Evolutionary conservation across 1,140 invertebrate species (phyloP).

Genomic region (Amyelois transitella): DNA sequence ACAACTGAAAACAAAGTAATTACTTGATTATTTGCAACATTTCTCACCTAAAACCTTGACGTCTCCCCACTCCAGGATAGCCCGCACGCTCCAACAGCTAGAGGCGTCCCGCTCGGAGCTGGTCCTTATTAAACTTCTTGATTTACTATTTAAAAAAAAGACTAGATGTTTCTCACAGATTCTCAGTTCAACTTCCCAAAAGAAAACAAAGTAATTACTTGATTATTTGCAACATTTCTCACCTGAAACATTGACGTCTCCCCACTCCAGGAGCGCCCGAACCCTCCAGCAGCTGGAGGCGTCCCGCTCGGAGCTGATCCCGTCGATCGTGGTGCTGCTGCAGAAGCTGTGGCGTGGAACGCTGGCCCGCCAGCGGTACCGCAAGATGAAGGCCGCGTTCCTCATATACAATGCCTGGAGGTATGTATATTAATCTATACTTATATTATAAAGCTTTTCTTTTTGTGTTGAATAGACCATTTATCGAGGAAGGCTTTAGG

Average conservation of each 20-base stretch:
- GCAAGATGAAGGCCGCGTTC: slow-evolving; percentile 89
- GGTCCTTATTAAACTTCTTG: no score
- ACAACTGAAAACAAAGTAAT: no score
- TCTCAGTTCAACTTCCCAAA: no score
- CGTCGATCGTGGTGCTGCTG: slow-evolving; percentile 91
- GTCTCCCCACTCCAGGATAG: slow-evolving; percentile 77
- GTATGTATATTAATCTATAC: slow-evolving; percentile 44
- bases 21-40: no score
- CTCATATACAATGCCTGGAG: slow-evolving; percentile 88
- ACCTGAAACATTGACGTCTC: not conserved
- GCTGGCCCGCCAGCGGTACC: slow-evolving; percentile 85
- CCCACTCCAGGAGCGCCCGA: slow-evolving; percentile 79
- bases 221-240: no score
- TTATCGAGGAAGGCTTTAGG: no score
- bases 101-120: slow-evolving; percentile 88
- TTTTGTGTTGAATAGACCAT: no score
- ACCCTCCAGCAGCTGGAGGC: slow-evolving; percentile 93
- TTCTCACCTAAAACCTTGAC: no score
- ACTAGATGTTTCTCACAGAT: no score
- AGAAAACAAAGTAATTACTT: no score
- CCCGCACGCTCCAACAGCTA: slow-evolving; percentile 90
- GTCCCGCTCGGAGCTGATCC: slow-evolving; percentile 86
- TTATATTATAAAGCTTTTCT: no score
- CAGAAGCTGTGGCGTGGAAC: slow-evolving; percentile 96
- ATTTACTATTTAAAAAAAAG: no score